Percentiles rank a stretch among this genome's conserved stretches.
Evolutionary conservation across 2,113 vertebrate species (phyloP).

Genomic region (Echinops telfairi): DNA sequence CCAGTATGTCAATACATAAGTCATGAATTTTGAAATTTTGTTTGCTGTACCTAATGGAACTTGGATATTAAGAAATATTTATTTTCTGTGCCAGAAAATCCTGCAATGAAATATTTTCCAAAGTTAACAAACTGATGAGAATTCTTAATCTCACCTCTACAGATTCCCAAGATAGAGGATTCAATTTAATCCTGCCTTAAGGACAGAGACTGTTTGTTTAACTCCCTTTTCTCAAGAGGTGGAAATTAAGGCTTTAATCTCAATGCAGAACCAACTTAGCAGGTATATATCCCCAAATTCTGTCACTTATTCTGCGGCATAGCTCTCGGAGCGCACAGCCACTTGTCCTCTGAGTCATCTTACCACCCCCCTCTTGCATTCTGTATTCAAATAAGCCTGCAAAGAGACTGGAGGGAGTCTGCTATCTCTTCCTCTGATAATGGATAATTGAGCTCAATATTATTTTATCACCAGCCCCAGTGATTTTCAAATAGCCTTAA

Average conservation of each 20-base stretch:
- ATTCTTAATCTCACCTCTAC: constrained; percentile 63
- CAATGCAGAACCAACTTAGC: constrained; percentile 65
- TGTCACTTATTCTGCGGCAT: constrained; percentile 23
- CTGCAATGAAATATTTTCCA: constrained; percentile 61
- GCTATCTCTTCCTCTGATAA: constrained; percentile 70
- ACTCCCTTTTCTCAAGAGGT: constrained; percentile 75
- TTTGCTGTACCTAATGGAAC: not conserved
- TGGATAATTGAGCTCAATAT: constrained; percentile 76
- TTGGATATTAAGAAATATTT: not conserved
- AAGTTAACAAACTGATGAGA: constrained; percentile 68
- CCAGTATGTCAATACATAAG: not conserved
- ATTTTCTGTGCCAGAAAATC: constrained; percentile 17
- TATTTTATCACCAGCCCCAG: constrained; percentile 74
- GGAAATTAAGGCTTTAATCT: constrained; percentile 76
- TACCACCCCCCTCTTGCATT: not conserved
- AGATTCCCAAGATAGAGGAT: constrained; percentile 68
- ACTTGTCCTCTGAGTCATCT: constrained; percentile 52
- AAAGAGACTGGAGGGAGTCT: constrained; percentile 20
- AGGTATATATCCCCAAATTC: constrained; percentile 35
- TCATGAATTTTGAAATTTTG: not conserved
- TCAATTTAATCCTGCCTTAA: constrained; percentile 80
- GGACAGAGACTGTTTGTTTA: constrained; percentile 75
- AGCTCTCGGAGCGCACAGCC: not conserved
- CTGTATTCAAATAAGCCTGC: constrained; percentile 55
- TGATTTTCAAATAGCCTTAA: constrained; percentile 76